A percentile compares a stretch with the other conserved stretches of the same genome.
Evolutionary conservation across 2,888 invertebrate genomes (phyloP).

Genomic region (Thera obeliscata): DNA sequence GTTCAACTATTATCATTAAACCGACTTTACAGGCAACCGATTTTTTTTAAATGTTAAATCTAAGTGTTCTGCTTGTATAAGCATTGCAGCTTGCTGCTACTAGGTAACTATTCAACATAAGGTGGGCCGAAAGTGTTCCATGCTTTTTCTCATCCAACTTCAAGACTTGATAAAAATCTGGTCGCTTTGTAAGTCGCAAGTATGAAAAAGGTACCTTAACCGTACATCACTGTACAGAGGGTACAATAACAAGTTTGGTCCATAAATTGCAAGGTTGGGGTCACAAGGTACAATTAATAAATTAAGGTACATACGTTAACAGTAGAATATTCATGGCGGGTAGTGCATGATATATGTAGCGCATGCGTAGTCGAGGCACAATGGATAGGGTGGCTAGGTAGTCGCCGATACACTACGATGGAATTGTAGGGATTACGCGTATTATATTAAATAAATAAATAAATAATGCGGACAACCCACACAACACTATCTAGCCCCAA

Average conservation of each 20-base stretch:
- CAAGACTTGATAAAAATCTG: no score
- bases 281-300: conserved; percentile 74
- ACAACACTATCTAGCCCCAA: no score
- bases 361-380: conserved; percentile 65
- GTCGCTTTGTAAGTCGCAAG: background rate
- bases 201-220: conserved; percentile 17
- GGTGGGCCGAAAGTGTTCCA: no score
- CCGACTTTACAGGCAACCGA: no score
- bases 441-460: no score
- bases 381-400: conserved; percentile 36
- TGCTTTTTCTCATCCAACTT: no score
- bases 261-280: conserved; percentile 65
- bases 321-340: conserved; percentile 77
- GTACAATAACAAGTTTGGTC: conserved; percentile 58
- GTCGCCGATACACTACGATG: conserved; percentile 10
- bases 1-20: no score
- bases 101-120: no score
- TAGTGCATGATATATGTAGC: conserved; percentile 75
- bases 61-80: no score
- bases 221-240: conserved; percentile 26
- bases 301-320: conserved; percentile 67
- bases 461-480: no score
- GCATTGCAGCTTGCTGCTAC: no score
- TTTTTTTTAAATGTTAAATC: no score
- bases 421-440: background rate